These are phyloP conservation scores for Nycticryphes semicollaris DNA, from an alignment of 2,113 vertebrate species.

Conservation along the genomic window DNA sequence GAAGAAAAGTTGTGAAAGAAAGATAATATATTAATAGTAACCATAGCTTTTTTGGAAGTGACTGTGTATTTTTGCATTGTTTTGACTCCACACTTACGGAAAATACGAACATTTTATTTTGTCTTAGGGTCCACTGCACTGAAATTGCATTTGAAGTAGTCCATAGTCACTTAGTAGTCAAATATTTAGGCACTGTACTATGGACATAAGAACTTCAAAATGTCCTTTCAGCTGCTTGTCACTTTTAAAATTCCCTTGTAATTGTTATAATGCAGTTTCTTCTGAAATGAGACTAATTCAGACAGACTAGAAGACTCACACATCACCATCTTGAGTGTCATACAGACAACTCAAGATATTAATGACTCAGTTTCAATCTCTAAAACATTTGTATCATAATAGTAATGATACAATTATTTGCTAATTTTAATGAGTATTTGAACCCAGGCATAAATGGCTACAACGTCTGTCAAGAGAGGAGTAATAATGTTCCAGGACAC, in stretches of 20 bases:
- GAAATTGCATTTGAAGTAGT: neutral
- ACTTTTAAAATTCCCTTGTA: neutral
- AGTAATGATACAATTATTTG: neutral
- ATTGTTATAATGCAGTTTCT: neutral
- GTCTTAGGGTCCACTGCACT: neutral
- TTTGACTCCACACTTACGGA: neutral
- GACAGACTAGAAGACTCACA: neutral
- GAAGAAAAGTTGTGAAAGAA: neutral
- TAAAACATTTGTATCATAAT: neutral
- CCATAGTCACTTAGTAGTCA: neutral
- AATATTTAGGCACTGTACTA: neutral
- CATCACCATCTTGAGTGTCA: neutral
- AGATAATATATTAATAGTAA: neutral
- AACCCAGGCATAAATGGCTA: neutral
- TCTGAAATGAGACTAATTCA: neutral
- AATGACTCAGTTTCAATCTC: neutral
- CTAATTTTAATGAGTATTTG: neutral
- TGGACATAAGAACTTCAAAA: neutral
- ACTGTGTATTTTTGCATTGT: accelerated
- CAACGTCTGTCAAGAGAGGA: neutral
- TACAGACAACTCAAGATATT: neutral
- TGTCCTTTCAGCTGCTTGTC: neutral
- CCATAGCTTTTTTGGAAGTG: neutral
- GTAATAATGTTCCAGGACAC: neutral
- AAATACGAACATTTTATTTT: neutral